Evolutionary conservation across 1,140 invertebrate genomes (phyloP), one percentile per base, ranked within the genome.

Genomic region (Pantala flavescens): DNA sequence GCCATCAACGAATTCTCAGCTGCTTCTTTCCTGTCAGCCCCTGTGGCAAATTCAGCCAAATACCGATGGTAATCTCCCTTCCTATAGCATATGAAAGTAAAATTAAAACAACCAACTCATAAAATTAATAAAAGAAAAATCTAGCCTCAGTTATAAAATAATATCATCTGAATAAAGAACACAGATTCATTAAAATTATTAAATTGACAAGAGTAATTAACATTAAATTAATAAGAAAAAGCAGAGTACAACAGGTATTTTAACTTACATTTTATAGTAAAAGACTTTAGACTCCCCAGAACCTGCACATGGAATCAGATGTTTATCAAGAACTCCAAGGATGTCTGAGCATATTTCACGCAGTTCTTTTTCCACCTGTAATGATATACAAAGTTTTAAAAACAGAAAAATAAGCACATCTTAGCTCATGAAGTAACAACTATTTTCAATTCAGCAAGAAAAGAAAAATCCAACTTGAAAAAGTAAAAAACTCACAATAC

Each of bases 21-120:
- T 76, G 95, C 95, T 84, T 95, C 94, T 86, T 97, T 97, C 82
- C 95, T 90, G 83, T 97, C 95, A 79, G 94, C 93, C 77, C 93
- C 95, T 78, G 93, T 96, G 74, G 95, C 94, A 85, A 98, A 97
- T 86, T 98, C 96, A 74, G 96, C 96, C 84, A 97, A 87, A 85
- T 98, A 98, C 83, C 96, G 92, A 85, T 97, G 93, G 83, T 98
- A 98, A 86, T 98, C 96, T 76, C 95, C 95, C 85, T 94, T 92
- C 90, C 89, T 89, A 79, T 70, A 76, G 24, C 36, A 36, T 36
- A n/a, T n/a, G n/a, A n/a, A n/a, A n/a, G 43, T 70, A 21, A 74
- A 43, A 28, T 19, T 19, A 74, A n/a, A 75, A 11, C 28, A 63
- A 19, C n/a, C 49, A 63, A 19, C 2, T 7, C 49, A 63, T 19